These are phyloP conservation scores for Aeoliscus strigatus DNA, from an alignment of 2,797 vertebrate genomes.

Conservation along the genomic window DNA sequence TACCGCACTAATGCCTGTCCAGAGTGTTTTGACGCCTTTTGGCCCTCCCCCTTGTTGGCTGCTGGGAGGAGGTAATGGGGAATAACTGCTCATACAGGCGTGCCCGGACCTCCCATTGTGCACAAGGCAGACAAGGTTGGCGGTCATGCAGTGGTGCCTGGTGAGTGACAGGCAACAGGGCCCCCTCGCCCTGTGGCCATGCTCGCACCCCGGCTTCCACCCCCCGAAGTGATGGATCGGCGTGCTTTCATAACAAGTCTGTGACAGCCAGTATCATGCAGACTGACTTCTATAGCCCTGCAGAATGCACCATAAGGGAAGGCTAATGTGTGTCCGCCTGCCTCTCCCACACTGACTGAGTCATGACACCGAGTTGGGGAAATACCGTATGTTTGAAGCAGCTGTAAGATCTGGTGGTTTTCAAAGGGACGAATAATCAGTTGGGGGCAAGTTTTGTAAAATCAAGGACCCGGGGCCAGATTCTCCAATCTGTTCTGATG, in stretches of 20 bases:
- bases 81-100: conserved; percentile 60
- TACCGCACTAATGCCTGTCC: conserved; percentile 51
- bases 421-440: conserved; percentile 29
- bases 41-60: conserved; percentile 38
- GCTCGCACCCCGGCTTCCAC: conserved; percentile 53
- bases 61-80: conserved; percentile 29
- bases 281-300: conserved; percentile 60
- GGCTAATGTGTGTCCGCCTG: conserved; percentile 65
- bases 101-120: conserved; percentile 65
- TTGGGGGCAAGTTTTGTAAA: conserved; percentile 26
- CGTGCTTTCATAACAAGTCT: conserved; percentile 68
- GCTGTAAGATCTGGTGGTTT: conserved; percentile 33
- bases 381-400: conserved; percentile 47
- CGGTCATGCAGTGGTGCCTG: conserved; percentile 64
- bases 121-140: conserved; percentile 62
- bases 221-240: conserved; percentile 62
- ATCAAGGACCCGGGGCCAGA: no score
- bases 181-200: conserved; percentile 41
- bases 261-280: conserved; percentile 67
- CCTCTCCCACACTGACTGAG: conserved; percentile 59
- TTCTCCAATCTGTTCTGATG: no score
- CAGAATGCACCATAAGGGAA: conserved; percentile 59
- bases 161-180: conserved; percentile 70
- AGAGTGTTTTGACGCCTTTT: conserved; percentile 63
- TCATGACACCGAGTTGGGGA: conserved; percentile 43